A percentile compares a stretch with the other conserved stretches of the same genome.
phyloP scores from a whole-genome alignment of 2,888 invertebrate species.

The Lobophora halterata region DNA sequence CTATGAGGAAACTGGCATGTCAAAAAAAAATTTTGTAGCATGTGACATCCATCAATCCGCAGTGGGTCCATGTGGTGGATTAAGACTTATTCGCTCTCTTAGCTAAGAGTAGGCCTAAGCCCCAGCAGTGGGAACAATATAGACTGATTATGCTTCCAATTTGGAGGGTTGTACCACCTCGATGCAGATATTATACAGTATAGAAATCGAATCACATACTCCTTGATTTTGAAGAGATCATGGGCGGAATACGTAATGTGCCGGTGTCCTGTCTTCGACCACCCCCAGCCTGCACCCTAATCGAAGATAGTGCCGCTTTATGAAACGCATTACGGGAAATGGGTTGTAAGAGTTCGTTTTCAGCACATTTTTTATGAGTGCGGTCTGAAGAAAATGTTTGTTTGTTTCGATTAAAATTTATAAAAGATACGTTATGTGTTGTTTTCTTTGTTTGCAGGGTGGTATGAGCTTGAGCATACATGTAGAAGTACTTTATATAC shows the following conservation, averaged over 20 bases:
- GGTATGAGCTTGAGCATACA: too few species aligned
- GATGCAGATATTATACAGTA: conserved; percentile 45
- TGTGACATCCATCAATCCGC: too few species aligned
- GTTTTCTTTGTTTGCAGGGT: too few species aligned
- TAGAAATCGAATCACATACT: conserved; percentile 80
- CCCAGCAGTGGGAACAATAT: too few species aligned
- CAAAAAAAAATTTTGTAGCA: too few species aligned
- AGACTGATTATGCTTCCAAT: too few species aligned
- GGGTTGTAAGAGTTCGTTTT: conserved; percentile 23
- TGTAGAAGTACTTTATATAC: too few species aligned
- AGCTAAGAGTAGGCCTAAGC: too few species aligned
- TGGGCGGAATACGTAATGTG: conserved; percentile 65
- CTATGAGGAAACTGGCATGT: too few species aligned
- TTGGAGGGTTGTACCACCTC: conserved; percentile 44
- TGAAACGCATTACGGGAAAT: conserved; percentile 30
- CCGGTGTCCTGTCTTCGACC: conserved; percentile 30
- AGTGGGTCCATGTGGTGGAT: too few species aligned
- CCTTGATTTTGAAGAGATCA: conserved; percentile 75
- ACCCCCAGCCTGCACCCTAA: conserved; percentile 43
- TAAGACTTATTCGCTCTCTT: too few species aligned
- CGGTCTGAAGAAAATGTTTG: conserved; percentile 3
- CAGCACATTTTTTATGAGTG: conserved; percentile 13
- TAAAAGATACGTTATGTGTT: too few species aligned
- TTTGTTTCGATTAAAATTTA: conserved; percentile 6
- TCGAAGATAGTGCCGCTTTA: conserved; percentile 36